Percentiles rank a stretch among this genome's conserved stretches.
phyloP scores from a whole-genome alignment of 2,797 vertebrate species.

The Lagorchestes hirsutus region DNA sequence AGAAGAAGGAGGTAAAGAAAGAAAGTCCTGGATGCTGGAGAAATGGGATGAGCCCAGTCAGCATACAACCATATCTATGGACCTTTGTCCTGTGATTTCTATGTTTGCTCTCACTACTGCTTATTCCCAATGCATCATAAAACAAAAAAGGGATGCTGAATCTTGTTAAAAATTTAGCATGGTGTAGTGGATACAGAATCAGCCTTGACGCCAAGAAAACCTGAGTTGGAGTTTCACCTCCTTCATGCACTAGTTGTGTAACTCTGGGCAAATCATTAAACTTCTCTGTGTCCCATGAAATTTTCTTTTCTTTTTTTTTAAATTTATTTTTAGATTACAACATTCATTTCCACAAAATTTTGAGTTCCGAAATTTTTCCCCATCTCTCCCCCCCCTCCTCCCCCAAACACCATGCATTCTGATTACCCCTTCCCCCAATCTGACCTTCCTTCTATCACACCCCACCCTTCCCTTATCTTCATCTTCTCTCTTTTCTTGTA shows the following conservation, averaged over 20 bases:
- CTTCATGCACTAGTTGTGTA: not conserved
- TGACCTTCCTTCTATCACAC: too few relatives aligned
- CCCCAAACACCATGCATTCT: too few relatives aligned
- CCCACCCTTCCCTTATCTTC: too few relatives aligned
- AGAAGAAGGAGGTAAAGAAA: not conserved
- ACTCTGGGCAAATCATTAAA: not conserved
- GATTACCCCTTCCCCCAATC: too few relatives aligned
- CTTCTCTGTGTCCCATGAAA: not conserved
- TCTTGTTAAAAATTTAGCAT: not conserved
- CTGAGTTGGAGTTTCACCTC: not conserved
- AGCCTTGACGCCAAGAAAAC: not conserved
- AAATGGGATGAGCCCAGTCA: not conserved
- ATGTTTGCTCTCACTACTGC: not conserved
- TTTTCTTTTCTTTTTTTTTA: not conserved
- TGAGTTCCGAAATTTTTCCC: too few relatives aligned
- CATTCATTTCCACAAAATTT: too few relatives aligned
- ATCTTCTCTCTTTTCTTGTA: too few relatives aligned
- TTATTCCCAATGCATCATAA: not conserved
- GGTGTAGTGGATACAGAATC: not conserved
- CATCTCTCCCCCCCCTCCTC: too few relatives aligned
- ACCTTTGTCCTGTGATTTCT: not conserved
- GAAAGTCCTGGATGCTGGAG: too few relatives aligned
- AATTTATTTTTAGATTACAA: too few relatives aligned
- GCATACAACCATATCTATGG: too few relatives aligned
- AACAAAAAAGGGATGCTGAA: not conserved